Evolutionary conservation across 2,888 invertebrate species (phyloP), one percentile per base, ranked within the genome.

Genomic region (Pachymerium ferrugineum): DNA sequence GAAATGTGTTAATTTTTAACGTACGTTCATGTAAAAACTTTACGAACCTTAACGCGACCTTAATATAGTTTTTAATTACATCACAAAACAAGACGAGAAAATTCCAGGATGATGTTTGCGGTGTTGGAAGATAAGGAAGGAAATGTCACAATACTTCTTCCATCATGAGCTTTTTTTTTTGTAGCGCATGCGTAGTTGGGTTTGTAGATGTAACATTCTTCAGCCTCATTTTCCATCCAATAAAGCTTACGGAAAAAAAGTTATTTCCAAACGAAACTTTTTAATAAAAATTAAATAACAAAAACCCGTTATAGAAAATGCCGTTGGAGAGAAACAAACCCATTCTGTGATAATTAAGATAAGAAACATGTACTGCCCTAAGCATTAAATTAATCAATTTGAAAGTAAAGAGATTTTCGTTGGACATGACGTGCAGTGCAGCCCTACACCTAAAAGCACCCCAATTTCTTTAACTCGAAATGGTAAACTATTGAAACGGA

Each of bases 351-450:
- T 62, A 25, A 25, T 28, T 22, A n/a, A 25, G 62, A 62, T 62
- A 62, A 62, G 62, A n/a, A 62, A 62, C 22, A 62, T 62, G 62
- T 28, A n/a, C 62, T 10, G 28, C 62, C 62, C 62, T 62, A 54
- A 62, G 62, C 62, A 62, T 62, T 62, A 62, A 62, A 25, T 62
- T 62, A 62, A 62, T 62, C 62, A 62, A 62, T 62, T 62, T 62
- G 62, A 62, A 62, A 28, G 62, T 28, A 62, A 62, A 62, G 62
- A 14, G 62, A 62, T 62, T 62, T 62, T 14, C 62, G 62, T 62
- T n/a, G n/a, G 62, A 62, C 62, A 12, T 28, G n/a, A 25, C 62
- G 12, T 62, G 62, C 62, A 62, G 62, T 62, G 62, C 22, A 62
- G 62, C 62, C 28, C 25, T 28, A 62, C 62, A 62, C 28, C 28